Evolutionary conservation across 2,797 vertebrate species (phyloP).

Genomic region (Sus cebifrons): DNA sequence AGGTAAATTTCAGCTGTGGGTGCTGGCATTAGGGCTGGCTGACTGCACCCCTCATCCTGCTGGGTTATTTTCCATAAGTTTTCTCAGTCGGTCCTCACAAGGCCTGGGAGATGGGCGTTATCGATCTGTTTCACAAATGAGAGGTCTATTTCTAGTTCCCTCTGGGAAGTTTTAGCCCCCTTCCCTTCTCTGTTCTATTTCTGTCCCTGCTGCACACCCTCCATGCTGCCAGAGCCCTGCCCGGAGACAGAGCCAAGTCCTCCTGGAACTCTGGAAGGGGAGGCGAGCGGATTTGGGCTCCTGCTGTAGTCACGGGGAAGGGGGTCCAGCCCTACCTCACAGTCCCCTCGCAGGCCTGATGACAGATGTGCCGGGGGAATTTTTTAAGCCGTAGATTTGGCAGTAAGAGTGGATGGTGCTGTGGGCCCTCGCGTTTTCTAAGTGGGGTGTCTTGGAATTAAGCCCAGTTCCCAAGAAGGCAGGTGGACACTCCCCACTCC

Average conservation of each 20-base stretch:
- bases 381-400: background rate
- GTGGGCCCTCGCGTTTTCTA: background rate
- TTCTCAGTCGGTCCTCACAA: slow-evolving; percentile 33
- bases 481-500: accelerated
- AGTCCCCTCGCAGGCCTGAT: background rate
- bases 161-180: slow-evolving; percentile 24
- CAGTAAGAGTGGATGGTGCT: background rate
- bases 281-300: slow-evolving; percentile 41
- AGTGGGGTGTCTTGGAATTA: background rate
- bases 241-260: background rate
- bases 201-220: background rate
- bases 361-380: background rate
- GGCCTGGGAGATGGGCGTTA: slow-evolving; percentile 5
- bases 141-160: slow-evolving; percentile 57
- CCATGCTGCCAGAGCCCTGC: background rate
- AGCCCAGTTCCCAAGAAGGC: background rate
- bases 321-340: background rate
- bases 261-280: background rate
- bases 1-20: background rate
- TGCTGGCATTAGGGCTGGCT: background rate
- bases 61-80: slow-evolving; percentile 55
- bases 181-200: slow-evolving; percentile 49
- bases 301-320: background rate
- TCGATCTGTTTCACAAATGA: slow-evolving; percentile 31
- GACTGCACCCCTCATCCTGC: background rate